phyloP scores from a whole-genome alignment of 2,113 vertebrate species.

The Naja naja region DNA sequence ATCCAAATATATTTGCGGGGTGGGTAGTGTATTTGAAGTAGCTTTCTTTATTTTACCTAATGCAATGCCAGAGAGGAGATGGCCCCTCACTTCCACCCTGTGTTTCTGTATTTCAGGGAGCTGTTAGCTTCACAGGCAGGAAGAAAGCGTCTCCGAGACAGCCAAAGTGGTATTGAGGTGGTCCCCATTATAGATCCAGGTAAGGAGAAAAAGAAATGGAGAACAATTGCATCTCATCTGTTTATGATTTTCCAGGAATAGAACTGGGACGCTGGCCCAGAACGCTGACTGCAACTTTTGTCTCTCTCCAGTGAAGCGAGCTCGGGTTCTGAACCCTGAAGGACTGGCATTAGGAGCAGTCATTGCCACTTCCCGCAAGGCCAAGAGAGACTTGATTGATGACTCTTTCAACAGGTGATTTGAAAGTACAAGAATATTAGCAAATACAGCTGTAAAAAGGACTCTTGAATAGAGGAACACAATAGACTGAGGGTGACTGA shows the following conservation, averaged over 20 bases:
- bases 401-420: constrained; percentile 86
- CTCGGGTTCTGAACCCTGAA: constrained; percentile 83
- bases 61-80: neutral
- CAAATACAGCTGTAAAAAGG: neutral
- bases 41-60: neutral
- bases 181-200: constrained; percentile 89
- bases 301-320: constrained; percentile 76
- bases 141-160: constrained; percentile 19
- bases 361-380: constrained; percentile 87
- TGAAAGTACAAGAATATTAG: neutral
- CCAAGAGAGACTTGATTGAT: constrained; percentile 82
- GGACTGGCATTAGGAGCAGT: constrained; percentile 86
- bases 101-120: constrained; percentile 58
- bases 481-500: neutral
- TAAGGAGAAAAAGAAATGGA: constrained; percentile 54
- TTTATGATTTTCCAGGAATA: fast-evolving
- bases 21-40: neutral
- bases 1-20: neutral
- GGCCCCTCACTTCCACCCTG: neutral
- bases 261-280: neutral
- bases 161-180: constrained; percentile 75
- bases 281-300: fast-evolving
- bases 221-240: fast-evolving
- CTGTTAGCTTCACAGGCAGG: constrained; percentile 30
- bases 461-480: neutral